phyloP scores from a whole-genome alignment of 2,888 invertebrate genomes.

The Myopa testacea region DNA sequence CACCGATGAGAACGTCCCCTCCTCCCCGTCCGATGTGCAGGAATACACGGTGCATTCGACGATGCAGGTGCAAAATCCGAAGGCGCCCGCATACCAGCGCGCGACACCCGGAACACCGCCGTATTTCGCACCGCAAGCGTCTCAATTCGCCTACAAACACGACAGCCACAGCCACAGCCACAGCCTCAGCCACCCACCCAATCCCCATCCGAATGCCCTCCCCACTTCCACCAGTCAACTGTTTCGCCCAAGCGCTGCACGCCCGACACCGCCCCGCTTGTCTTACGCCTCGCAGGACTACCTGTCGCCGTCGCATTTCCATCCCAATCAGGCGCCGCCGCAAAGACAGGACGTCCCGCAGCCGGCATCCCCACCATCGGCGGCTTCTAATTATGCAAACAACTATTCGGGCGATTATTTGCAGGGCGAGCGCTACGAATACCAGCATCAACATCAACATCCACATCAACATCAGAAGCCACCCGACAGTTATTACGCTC shows the following conservation, averaged over 20 bases:
- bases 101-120: neutral
- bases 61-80: slow-evolving; percentile 52
- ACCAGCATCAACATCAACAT: slow-evolving; percentile 38
- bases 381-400: slow-evolving; percentile 66
- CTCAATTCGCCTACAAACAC: slow-evolving; percentile 17
- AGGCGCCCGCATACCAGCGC: slow-evolving; percentile 19
- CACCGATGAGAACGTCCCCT: slow-evolving; percentile 58
- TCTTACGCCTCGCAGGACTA: slow-evolving; percentile 66
- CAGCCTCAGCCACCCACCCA: too few relatives aligned
- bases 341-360: slow-evolving; percentile 18
- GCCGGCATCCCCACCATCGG: slow-evolving; percentile 41
- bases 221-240: slow-evolving; percentile 41
- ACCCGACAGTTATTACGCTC: slow-evolving; percentile 40
- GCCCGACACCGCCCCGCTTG: slow-evolving; percentile 49
- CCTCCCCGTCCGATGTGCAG: slow-evolving; percentile 50
- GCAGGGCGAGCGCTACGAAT: slow-evolving; percentile 51
- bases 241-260: slow-evolving; percentile 49
- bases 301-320: slow-evolving; percentile 62
- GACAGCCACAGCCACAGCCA: slow-evolving; percentile 57
- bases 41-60: slow-evolving; percentile 63
- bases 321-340: slow-evolving; percentile 36
- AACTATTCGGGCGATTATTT: slow-evolving; percentile 64
- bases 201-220: slow-evolving; percentile 46
- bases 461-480: slow-evolving; percentile 39
- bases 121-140: neutral